These are phyloP conservation scores for Istiophorus platypterus DNA, from an alignment of 2,113 vertebrate species.

Conservation along the genomic window DNA sequence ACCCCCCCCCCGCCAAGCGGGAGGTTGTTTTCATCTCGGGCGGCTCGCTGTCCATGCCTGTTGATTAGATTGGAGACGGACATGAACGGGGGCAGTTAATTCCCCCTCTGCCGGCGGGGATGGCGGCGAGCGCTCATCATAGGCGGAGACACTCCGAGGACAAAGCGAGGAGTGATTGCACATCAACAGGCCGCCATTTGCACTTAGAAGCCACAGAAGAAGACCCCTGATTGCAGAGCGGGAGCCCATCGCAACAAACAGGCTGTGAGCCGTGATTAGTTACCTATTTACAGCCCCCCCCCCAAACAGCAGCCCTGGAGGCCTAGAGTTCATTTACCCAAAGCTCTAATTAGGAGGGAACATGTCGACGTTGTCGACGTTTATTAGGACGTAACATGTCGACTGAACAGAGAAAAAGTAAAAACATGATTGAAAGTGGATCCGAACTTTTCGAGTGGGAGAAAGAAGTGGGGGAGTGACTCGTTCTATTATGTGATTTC, in stretches of 20 bases:
- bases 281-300: constrained; percentile 17
- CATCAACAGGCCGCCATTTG: constrained; percentile 64
- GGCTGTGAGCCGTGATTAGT: constrained; percentile 54
- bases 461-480: no score
- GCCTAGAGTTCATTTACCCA: not conserved
- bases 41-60: not conserved
- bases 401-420: not conserved
- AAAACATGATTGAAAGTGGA: no score
- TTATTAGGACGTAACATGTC: not conserved
- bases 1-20: no score
- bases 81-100: constrained; percentile 50
- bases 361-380: not conserved
- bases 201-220: constrained; percentile 68
- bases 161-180: constrained; percentile 68
- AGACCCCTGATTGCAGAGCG: constrained; percentile 63
- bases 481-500: no score
- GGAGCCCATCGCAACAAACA: constrained; percentile 42
- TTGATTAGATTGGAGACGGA: constrained; percentile 52
- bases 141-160: constrained; percentile 32
- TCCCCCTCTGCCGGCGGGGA: constrained; percentile 8
- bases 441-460: no score
- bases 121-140: constrained; percentile 41
- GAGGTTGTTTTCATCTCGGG: not conserved
- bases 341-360: not conserved
- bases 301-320: not conserved